A percentile compares a stretch with the other conserved stretches of the same genome.
Evolutionary conservation across 2,888 invertebrate genomes (phyloP).

Genomic region (Eupithecia subfuscata): DNA sequence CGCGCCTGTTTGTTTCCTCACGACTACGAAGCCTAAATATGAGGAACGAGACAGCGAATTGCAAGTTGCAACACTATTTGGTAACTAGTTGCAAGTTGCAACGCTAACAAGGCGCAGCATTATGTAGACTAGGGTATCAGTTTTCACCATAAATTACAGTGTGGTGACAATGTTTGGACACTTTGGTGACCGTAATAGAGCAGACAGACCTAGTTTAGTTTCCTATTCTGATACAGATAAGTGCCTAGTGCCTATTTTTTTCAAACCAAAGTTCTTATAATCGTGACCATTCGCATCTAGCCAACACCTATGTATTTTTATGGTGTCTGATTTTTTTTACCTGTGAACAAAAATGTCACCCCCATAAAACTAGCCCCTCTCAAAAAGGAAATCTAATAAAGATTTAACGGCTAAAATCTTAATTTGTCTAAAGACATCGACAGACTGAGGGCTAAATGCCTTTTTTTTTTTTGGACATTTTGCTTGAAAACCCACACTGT

Average conservation of each 20-base stretch:
- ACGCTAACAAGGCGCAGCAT: slow-evolving; percentile 2
- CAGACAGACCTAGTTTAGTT: neutral
- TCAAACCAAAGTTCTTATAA: neutral
- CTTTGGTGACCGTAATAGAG: neutral
- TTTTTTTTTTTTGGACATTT: too few relatives aligned
- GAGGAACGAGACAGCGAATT: slow-evolving; percentile 2
- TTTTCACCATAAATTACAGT: slow-evolving; percentile 10
- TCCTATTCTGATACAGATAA: neutral
- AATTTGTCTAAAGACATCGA: too few relatives aligned
- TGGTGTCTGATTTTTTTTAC: neutral
- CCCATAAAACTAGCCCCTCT: neutral
- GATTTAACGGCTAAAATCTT: too few relatives aligned
- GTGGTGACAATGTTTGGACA: neutral
- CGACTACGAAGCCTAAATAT: neutral
- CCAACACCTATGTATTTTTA: neutral
- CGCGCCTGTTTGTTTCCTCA: slow-evolving; percentile 1
- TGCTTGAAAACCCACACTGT: too few relatives aligned
- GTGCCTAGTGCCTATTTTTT: too few relatives aligned
- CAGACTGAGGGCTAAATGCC: too few relatives aligned
- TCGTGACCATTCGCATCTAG: neutral
- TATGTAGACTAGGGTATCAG: slow-evolving; percentile 1
- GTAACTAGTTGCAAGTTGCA: slow-evolving; percentile 1
- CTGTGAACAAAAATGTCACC: neutral
- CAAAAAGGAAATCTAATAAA: neutral
- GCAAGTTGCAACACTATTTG: slow-evolving; percentile 4